phyloP scores from a whole-genome alignment of 2,888 invertebrate genomes.

The Colostygia pectinataria region DNA sequence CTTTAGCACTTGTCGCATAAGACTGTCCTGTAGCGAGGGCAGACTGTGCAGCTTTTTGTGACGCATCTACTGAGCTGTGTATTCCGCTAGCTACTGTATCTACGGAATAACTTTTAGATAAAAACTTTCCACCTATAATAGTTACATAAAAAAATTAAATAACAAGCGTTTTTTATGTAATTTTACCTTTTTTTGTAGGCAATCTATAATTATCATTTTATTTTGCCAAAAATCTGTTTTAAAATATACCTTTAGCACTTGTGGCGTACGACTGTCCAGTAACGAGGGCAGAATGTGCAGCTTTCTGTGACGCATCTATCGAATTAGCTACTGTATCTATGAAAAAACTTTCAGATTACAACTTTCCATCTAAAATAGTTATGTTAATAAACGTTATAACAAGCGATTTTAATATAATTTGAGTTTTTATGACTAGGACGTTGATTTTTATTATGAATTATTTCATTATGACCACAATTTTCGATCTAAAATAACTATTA shows the following conservation, averaged over 20 bases:
- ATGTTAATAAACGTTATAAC: too few species aligned
- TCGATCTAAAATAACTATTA: too few species aligned
- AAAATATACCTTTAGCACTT: conserved; percentile 43
- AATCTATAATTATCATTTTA: too few species aligned
- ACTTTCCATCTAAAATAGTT: too few species aligned
- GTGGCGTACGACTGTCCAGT: conserved; percentile 38
- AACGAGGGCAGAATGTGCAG: conserved; percentile 46
- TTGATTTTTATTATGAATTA: too few species aligned
- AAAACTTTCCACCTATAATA: not conserved
- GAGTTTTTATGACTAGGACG: too few species aligned
- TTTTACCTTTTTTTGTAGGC: too few species aligned
- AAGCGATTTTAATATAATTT: too few species aligned
- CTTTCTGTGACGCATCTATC: conserved; percentile 51
- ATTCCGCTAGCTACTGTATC: conserved; percentile 41
- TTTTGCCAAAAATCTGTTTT: conserved; percentile 18
- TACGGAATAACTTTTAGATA: conserved; percentile 19
- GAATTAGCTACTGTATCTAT: conserved; percentile 57
- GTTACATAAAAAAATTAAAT: too few species aligned
- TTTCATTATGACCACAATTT: not conserved
- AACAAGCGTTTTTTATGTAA: too few species aligned
- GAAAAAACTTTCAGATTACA: conserved; percentile 30
- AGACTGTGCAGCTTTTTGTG: conserved; percentile 49
- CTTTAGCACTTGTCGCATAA: conserved; percentile 48
- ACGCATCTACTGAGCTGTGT: conserved; percentile 45
- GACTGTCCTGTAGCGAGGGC: conserved; percentile 48